Percentiles rank a stretch among this genome's conserved stretches.
These are phyloP conservation scores for Orchestes rusci DNA, from an alignment of 2,888 invertebrate genomes.

Conservation along the genomic window DNA sequence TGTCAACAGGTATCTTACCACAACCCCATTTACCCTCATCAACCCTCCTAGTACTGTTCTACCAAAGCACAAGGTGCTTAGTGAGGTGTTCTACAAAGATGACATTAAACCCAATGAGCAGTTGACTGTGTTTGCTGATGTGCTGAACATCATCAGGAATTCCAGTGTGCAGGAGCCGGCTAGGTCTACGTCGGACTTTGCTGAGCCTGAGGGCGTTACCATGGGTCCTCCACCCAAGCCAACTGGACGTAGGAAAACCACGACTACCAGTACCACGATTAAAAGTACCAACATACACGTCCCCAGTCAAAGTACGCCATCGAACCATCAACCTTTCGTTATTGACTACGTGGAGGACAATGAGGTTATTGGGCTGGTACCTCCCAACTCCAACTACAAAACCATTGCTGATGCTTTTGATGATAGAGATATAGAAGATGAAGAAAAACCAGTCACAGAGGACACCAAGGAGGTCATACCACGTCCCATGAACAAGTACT, in stretches of 20 bases:
- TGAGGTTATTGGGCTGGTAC: conserved; percentile 32
- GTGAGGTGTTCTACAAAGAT: conserved; percentile 42
- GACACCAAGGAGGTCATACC: conserved; percentile 5
- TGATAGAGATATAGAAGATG: conserved; percentile 5
- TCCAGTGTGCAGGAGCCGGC: conserved; percentile 18
- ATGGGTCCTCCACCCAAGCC: conserved; percentile 12
- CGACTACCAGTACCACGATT: conserved; percentile 10
- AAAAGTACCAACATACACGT: conserved; percentile 19
- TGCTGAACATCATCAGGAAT: conserved; percentile 46
- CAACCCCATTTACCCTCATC: conserved; percentile 17
- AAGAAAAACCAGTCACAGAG: conserved; percentile 15
- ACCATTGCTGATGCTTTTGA: conserved; percentile 28
- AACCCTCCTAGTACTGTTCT: conserved; percentile 24
- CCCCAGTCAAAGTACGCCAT: conserved; percentile 9
- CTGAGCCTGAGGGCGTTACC: conserved; percentile 23
- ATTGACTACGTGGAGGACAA: conserved; percentile 25
- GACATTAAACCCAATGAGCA: conserved; percentile 43
- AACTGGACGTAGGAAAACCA: too few species aligned
- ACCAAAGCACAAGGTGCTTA: conserved; percentile 32
- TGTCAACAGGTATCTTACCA: conserved; percentile 23
- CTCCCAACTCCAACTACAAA: conserved; percentile 32
- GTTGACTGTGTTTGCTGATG: conserved; percentile 45
- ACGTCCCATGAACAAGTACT: conserved; percentile 33
- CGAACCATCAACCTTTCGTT: conserved; percentile 17
- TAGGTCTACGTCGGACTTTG: conserved; percentile 15